Base-by-base conservation (phyloP, 2,113 vertebrate species). In the Delphinapterus leucas region DNA sequence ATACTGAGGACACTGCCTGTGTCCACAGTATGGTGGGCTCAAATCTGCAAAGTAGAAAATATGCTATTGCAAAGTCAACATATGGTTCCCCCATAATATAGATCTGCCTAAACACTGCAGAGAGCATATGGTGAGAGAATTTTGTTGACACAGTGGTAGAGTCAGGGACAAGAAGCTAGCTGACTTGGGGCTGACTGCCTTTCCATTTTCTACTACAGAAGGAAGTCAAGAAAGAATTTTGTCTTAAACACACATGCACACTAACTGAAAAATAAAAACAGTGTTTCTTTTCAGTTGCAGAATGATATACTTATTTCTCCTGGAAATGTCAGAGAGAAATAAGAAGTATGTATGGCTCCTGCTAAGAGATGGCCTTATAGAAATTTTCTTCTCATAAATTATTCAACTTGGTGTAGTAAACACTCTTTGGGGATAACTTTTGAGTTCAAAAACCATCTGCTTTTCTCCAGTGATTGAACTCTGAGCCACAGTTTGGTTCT, bases 1-100 rank as follows among this genome's bases (percentile, higher is more conserved):
- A 88, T 47, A 86, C 0, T 94, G 81, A 91, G 49, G 67, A 38
- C 18, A 44, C 26, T 61, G 71, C 44, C 65, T 82, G 31, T 61
- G 85, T 96, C 95, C 82, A 94, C 83, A 96, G 79, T 80, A 91
- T 65, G 44, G 61, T 70, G 28, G 92, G 61, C 25, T 89, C 33
- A 20, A 3, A 86, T 96, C 68, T 10, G 8, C 84, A 97, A 95
- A 81, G 87, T 21, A 86, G 58, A 73, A 96, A 94, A 96, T 86
- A 88, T 55, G 86, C 28, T 93, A 58, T 63, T 94, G 36, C 55
- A 83, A 92, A 98, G 74, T 94, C 85, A 97, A 70, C 85, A 94
- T 93, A 93, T 92, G 88, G 41, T 58, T 80, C 36, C n/a, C 26
- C 28, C 65, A 82, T 80, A 47, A 92, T n/a, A 82, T 33, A 88